Base-by-base conservation (phyloP, 2,797 vertebrate species). In the Rhabdophis nuchalis region DNA sequence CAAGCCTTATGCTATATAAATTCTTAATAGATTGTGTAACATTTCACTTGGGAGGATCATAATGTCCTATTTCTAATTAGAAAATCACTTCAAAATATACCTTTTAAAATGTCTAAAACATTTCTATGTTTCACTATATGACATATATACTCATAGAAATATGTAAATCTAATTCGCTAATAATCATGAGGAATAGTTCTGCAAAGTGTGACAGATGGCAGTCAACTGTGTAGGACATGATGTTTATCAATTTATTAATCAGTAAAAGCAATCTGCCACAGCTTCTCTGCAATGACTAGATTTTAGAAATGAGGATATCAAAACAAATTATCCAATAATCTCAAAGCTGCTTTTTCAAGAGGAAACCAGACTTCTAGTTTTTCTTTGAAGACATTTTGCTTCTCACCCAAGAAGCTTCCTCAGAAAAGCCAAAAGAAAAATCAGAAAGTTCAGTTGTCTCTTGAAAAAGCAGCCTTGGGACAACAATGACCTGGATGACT, bases 201-300 rank as follows among this genome's bases (percentile, higher is more conserved):
- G 94, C 95, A 95, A 90, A 94, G 92, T 54, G n/a, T 93, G 96
- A 96, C 96, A 97, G 96, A 96, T 97, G 96, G 96, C 93, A 96
- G 93, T 93, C 94, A 96, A 94, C 94, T 95, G 96, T 96, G 95
- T 96, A 95, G 95, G 93, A 95, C 96, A 96, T 14, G 95, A 94
- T 95, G 94, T 95, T 95, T 95, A 96, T 96, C 95, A 96, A 96
- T 96, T 95, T 97, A 97, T 95, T 97, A 97, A 97, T 97, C 96
- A 96, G 95, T 95, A 95, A 96, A 97, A 96, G 94, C 95, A 96
- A 96, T 96, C 96, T 97, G 96, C 95, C 95, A 95, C 95, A 96
- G 29, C 29, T 93, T 95, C 94, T 96, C 46, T 94, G 94, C 95
- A 95, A 94, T 92, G 95, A 95, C 94, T 94, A 94, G 92, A 96